Evolutionary conservation across 2,888 invertebrate species (phyloP).

Genomic region (Polydesmus complanatus): DNA sequence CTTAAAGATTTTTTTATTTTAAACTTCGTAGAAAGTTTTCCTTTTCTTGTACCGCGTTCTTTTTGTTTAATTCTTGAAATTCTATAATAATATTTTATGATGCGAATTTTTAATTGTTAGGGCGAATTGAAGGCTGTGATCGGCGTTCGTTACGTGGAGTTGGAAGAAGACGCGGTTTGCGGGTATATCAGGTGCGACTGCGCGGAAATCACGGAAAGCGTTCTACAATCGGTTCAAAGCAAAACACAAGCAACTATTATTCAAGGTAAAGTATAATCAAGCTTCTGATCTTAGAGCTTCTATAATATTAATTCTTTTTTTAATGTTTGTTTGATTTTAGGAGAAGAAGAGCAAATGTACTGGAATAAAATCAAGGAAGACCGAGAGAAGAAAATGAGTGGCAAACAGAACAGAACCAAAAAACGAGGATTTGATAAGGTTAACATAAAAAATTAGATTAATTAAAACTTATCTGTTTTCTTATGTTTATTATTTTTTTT

Average conservation of each 20-base stretch:
- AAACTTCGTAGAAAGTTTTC: no score
- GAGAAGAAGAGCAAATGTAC: constrained; percentile 57
- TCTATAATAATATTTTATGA: no score
- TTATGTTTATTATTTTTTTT: constrained; percentile 1
- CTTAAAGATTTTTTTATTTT: no score
- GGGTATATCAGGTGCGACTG: constrained; percentile 45
- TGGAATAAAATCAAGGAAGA: constrained; percentile 61
- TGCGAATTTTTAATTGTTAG: no score
- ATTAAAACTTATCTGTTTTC: background rate
- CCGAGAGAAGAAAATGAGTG: constrained; percentile 39
- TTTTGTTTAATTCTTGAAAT: no score
- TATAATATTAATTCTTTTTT: constrained; percentile 13
- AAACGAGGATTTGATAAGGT: constrained; percentile 43
- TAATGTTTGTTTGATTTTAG: constrained; percentile 32
- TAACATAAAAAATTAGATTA: background rate
- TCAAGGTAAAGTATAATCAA: constrained; percentile 34
- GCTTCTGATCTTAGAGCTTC: background rate
- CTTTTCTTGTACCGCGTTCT: no score
- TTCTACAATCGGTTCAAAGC: constrained; percentile 27
- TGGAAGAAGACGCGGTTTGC: constrained; percentile 52
- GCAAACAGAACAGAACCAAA: constrained; percentile 36
- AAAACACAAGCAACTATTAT: constrained; percentile 32
- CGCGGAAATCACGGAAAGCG: constrained; percentile 37
- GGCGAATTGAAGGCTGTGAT: constrained; percentile 45
- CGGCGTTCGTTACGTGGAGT: constrained; percentile 64